Evolutionary conservation across 2,888 invertebrate species (phyloP), one percentile per base, ranked within the genome.

Genomic region (Dione juno): DNA sequence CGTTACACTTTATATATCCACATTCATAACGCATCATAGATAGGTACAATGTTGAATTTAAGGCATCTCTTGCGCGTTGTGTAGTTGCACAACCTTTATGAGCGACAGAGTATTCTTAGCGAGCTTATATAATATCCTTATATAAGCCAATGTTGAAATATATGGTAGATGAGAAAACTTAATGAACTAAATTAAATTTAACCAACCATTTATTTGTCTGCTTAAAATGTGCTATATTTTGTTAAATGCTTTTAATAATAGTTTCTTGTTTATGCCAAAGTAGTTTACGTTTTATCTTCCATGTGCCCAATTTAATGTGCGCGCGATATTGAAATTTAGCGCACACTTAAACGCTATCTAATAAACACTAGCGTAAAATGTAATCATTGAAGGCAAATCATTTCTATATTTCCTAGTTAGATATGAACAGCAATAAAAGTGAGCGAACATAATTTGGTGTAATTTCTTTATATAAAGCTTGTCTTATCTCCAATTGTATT

Each of bases 61-160:
- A 70, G 70, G 74, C 70, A 75, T 74, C 71, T 77, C 74, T 77
- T 69, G 69, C 75, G 76, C 73, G 76, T 76, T 69, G 70, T 77
- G 76, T 71, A 75, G 75, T 78, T 77, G 76, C 76, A 77, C 72
- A 74, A 69, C 74, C 75, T 76, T 79, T 78, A 79, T 80, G 77
- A 79, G 77, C 82, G 84, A 81, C 85, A 83, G 82, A 84, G 84
- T 84, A 83, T 83, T 84, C 80, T 71, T 79, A 81, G 76, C 72
- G 73, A 76, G 79, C 79, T 91, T 91, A 89, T 84, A 87, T 90
- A 90, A 92, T 81, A 78, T 70, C 72, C 82, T 92, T 92, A 88
- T 84, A 87, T 90, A 90, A 91, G 71, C 64, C 58, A 67, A 77
- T 90, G 86, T 86, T 83, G 89, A 89, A 88, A 91, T 78, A 70